phyloP scores from a whole-genome alignment of 2,888 invertebrate species.

The Drosophila putrida region DNA sequence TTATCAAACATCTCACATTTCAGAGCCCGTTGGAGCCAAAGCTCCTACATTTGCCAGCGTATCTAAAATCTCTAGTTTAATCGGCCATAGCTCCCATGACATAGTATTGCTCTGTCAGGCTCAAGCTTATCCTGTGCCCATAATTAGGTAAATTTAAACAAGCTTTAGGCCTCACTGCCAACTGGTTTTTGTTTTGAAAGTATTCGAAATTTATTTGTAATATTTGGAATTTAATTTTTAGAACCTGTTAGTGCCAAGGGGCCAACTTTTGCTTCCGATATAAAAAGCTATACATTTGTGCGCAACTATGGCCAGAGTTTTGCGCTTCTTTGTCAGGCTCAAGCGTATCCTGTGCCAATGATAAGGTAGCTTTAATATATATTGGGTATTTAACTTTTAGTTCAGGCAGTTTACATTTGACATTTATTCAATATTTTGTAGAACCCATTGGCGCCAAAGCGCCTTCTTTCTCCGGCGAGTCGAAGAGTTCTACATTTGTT shows the following conservation, averaged over 20 bases:
- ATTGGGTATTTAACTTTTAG: neutral
- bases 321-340: conserved; percentile 89
- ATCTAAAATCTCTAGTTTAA: conserved; percentile 87
- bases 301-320: conserved; percentile 86
- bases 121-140: conserved; percentile 90
- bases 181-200: conserved; percentile 25
- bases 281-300: conserved; percentile 83
- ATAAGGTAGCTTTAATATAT: conserved; percentile 87
- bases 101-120: conserved; percentile 89
- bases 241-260: conserved; percentile 87
- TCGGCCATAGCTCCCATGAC: conserved; percentile 87
- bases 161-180: conserved; percentile 72
- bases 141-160: conserved; percentile 87
- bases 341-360: conserved; percentile 89
- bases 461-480: conserved; percentile 87
- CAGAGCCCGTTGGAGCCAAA: conserved; percentile 87
- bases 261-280: conserved; percentile 80
- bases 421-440: conserved; percentile 67
- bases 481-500: conserved; percentile 87
- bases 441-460: conserved; percentile 88
- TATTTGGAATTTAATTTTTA: conserved; percentile 66
- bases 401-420: conserved; percentile 26
- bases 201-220: neutral
- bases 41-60: conserved; percentile 89
- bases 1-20: conserved; percentile 23